A percentile compares a stretch with the other conserved stretches of the same genome.
Conservation (phyloP, 2,888 invertebrate species). For the Sarcophaga subvicina region DNA sequence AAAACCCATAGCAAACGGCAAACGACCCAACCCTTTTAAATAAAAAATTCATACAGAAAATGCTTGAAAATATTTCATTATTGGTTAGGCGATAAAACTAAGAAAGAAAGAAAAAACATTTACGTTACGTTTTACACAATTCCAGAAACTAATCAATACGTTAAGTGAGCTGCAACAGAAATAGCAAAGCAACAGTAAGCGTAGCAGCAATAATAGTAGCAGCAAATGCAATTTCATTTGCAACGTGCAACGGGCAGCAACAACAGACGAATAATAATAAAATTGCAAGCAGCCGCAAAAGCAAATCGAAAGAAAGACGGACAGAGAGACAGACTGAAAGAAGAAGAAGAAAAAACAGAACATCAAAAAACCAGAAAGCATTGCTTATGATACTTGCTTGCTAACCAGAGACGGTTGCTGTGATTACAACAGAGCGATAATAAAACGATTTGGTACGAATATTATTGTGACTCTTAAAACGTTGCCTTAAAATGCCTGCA, state of each 20-base stretch:
- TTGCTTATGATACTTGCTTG: slow-evolving; percentile 1
- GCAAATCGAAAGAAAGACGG: slow-evolving; percentile 12
- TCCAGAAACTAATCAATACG: slow-evolving; percentile 69
- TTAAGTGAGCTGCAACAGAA: slow-evolving; percentile 26
- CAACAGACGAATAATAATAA: slow-evolving; percentile 49
- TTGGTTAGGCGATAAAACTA: slow-evolving; percentile 51
- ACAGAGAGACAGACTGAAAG: neutral
- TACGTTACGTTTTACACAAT: slow-evolving; percentile 54
- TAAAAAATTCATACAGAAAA: slow-evolving; percentile 55
- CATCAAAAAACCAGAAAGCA: neutral
- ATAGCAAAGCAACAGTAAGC: neutral
- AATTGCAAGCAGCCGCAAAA: slow-evolving; percentile 42
- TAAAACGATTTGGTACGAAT: slow-evolving; percentile 63
- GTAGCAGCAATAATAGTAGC: neutral
- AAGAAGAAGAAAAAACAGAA: slow-evolving; percentile 17
- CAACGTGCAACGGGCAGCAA: slow-evolving; percentile 17
- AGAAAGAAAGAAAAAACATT: slow-evolving; percentile 2
- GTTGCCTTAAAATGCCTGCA: neutral
- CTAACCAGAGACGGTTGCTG: slow-evolving; percentile 49
- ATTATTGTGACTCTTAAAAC: slow-evolving; percentile 48
- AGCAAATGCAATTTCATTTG: neutral
- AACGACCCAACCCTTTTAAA: slow-evolving; percentile 59
- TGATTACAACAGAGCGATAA: slow-evolving; percentile 68
- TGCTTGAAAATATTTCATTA: slow-evolving; percentile 56
- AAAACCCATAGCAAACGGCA: slow-evolving; percentile 4